These are phyloP conservation scores for Sciurus carolinensis DNA, from an alignment of 2,797 vertebrate genomes.

Conservation along the genomic window DNA sequence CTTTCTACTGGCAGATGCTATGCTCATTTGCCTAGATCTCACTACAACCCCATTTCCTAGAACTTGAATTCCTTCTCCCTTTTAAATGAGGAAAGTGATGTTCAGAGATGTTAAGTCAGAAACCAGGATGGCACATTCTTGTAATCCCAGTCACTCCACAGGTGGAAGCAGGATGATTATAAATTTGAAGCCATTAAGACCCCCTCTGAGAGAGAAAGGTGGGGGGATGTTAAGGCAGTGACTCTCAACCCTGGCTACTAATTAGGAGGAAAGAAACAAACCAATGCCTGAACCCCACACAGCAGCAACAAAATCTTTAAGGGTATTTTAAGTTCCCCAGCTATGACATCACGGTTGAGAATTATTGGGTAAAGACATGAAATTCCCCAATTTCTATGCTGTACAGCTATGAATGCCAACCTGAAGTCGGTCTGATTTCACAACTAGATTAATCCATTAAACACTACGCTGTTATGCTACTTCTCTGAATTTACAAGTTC, in stretches of 20 bases:
- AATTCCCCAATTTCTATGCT: background rate
- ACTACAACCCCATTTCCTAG: background rate
- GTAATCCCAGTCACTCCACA: background rate
- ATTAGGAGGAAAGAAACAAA: background rate
- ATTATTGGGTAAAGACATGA: background rate
- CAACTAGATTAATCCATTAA: slow-evolving; percentile 7
- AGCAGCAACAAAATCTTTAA: slow-evolving; percentile 54
- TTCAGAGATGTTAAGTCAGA: background rate
- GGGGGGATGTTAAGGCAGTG: background rate
- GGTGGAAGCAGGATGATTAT: background rate
- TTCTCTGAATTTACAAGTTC: slow-evolving; percentile 56
- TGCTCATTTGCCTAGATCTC: background rate
- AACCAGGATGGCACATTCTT: background rate
- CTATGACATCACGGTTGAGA: background rate
- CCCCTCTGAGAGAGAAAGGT: background rate
- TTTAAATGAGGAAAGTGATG: background rate
- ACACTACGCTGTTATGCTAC: background rate
- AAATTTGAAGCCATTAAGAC: background rate
- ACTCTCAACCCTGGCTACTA: background rate
- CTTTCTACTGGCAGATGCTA: background rate
- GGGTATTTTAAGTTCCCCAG: background rate
- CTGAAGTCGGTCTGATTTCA: slow-evolving; percentile 11
- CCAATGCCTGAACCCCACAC: background rate
- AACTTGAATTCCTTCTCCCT: background rate
- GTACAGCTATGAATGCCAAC: background rate